Base-by-base conservation (phyloP, 2,888 invertebrate genomes). In the Tetropium fuscum region DNA sequence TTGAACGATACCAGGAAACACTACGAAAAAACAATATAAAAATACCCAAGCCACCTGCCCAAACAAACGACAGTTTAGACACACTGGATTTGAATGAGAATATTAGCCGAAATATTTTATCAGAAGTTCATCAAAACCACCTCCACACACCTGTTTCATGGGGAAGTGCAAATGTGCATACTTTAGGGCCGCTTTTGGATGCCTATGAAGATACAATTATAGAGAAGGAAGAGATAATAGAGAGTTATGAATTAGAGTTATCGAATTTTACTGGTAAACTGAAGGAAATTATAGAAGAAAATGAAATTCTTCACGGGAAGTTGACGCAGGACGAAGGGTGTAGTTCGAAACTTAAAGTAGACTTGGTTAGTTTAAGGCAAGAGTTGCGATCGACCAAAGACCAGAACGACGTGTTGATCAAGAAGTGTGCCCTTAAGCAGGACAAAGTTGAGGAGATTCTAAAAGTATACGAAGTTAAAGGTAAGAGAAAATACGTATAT, bases 121-220 rank as follows among this genome's bases (percentile, higher is more conserved):
- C 77, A 53, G 71, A 85, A 77, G 34, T 78, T 66, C 62, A 79
- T 69, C 27, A 79, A 68, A 72, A 80, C 74, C 62, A 82, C 70
- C 54, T 81, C 74, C 79, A 82, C 81, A 56, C 86, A 69, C 56
- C 86, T 70, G 74, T 82, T 79, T 66, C 87, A 76, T 79, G 90
- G 90, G 77, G 83, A 74, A 67, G 80, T 79, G 75, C 85, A 1
- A 87, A 89, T 71, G 83, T 85, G 0, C 90, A 90, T 70, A 89
- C 88, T 0, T 77, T 90, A 63, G 89, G 87, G 0, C 93, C 93
- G 0, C 82, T 94, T 2, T 83, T 93, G 63, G 88, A 91, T 74
- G 91, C 93, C 0, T 94, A 93, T 72, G 90, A 92, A 78, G 92
- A 93, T 74, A 90, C 90, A 62, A 78, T 93, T 0, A 84, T 84